phyloP scores from a whole-genome alignment of 2,888 invertebrate species.

The Sacculina carcini region DNA sequence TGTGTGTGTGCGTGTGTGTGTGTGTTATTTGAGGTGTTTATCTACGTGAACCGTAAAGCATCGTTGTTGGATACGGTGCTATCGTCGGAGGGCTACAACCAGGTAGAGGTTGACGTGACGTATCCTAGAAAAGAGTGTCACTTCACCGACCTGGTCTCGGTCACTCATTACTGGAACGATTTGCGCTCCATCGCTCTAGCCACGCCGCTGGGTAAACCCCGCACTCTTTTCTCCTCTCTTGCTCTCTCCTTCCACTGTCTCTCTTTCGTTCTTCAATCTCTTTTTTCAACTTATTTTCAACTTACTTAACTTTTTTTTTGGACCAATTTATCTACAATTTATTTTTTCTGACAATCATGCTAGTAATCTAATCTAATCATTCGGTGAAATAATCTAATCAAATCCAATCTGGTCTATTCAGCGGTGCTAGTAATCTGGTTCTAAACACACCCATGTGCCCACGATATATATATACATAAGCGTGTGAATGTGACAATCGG shows the following conservation, averaged over 20 bases:
- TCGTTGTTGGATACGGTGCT: constrained; percentile 35
- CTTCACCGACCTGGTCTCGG: constrained; percentile 27
- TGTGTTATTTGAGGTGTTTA: too few relatives aligned
- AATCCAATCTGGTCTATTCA: too few relatives aligned
- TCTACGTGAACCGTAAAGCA: constrained; percentile 36
- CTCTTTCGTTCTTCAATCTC: not conserved
- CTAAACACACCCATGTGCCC: too few relatives aligned
- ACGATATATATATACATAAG: too few relatives aligned
- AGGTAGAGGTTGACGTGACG: constrained; percentile 26
- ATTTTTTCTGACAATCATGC: too few relatives aligned
- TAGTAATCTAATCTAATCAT: too few relatives aligned
- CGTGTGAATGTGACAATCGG: too few relatives aligned
- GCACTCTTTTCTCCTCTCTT: not conserved
- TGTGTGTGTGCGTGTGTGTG: too few relatives aligned
- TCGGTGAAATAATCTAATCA: too few relatives aligned
- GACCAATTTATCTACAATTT: too few relatives aligned
- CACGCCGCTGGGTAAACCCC: constrained; percentile 31
- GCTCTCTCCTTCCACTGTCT: not conserved
- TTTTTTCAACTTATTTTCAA: not conserved
- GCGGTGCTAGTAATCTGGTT: too few relatives aligned
- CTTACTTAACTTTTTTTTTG: constrained; percentile 8
- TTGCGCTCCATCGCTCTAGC: constrained; percentile 37
- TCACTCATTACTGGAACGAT: constrained; percentile 38
- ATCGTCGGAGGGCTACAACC: constrained; percentile 32
- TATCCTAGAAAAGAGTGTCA: constrained; percentile 30